Conservation (phyloP, 2,888 invertebrate genomes). For the Chrysolina haemoptera region DNA sequence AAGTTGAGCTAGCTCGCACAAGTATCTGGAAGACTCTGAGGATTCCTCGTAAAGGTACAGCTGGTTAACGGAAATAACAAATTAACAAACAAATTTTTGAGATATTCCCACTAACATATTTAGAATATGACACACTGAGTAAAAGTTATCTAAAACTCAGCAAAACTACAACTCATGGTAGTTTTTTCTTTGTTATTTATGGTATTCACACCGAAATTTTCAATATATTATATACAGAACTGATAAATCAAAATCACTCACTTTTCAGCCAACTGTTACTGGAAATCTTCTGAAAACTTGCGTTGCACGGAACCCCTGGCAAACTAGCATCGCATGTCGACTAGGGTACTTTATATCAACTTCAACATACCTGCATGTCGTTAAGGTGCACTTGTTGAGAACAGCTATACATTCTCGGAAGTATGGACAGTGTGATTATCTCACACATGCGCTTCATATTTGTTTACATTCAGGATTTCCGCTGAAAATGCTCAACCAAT, state of each 20-base stretch:
- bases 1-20: too few species aligned
- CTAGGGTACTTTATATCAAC: slow-evolving; percentile 6
- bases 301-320: background rate
- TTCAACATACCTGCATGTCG: slow-evolving; percentile 24
- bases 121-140: too few species aligned
- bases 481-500: background rate
- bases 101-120: too few species aligned
- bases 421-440: slow-evolving; percentile 24
- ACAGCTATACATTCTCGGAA: slow-evolving; percentile 26
- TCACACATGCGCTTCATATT: slow-evolving; percentile 51
- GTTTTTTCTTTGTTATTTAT: background rate
- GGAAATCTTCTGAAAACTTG: background rate
- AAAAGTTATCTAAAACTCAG: too few species aligned
- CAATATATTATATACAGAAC: background rate
- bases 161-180: background rate
- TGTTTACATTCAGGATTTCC: slow-evolving; percentile 50
- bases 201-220: too few species aligned
- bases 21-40: too few species aligned
- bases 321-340: background rate
- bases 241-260: background rate
- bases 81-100: too few species aligned
- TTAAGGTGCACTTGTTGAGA: slow-evolving; percentile 22
- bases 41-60: too few species aligned
- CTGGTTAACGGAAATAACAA: too few species aligned
- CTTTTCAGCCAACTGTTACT: background rate